These are phyloP conservation scores for Lydus trimaculatus DNA, from an alignment of 2,888 invertebrate genomes.

Conservation along the genomic window DNA sequence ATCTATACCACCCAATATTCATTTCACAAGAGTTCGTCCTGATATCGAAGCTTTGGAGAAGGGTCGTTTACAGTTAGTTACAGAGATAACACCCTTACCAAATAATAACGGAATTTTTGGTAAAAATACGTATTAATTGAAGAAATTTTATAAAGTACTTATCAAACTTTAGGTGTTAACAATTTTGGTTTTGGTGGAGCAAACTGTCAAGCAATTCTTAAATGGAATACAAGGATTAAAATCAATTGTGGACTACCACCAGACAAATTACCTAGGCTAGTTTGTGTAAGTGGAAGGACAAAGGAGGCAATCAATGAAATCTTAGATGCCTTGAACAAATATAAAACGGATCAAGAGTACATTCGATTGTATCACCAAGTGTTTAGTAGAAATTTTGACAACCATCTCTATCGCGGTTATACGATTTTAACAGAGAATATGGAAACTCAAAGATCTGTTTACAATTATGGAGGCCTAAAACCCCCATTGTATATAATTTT, in stretches of 20 bases:
- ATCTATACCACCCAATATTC: constrained; percentile 83
- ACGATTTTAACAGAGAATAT: background rate
- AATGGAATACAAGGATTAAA: constrained; percentile 67
- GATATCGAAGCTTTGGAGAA: constrained; percentile 69
- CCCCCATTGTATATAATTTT: constrained; percentile 67
- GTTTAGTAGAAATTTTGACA: no score
- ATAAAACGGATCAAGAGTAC: constrained; percentile 17
- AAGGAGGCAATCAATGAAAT: constrained; percentile 12
- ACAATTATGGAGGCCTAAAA: background rate
- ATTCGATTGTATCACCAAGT: constrained; percentile 20
- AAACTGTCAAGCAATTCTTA: constrained; percentile 52
- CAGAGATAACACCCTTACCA: background rate
- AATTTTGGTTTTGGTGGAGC: constrained; percentile 24
- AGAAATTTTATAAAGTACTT: no score
- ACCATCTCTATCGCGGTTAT: constrained; percentile 19
- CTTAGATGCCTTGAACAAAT: constrained; percentile 13
- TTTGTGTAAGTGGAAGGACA: constrained; percentile 79
- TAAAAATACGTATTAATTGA: background rate
- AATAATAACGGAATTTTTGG: background rate
- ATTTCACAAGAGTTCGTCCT: constrained; percentile 65
- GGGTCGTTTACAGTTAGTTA: constrained; percentile 8
- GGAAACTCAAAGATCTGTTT: background rate
- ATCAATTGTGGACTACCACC: constrained; percentile 67
- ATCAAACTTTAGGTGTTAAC: constrained; percentile 14
- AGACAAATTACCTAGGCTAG: constrained; percentile 74